Evolutionary conservation across 2,797 vertebrate genomes (phyloP), one percentile per base, ranked within the genome.

Genomic region (Euthynnus affinis): DNA sequence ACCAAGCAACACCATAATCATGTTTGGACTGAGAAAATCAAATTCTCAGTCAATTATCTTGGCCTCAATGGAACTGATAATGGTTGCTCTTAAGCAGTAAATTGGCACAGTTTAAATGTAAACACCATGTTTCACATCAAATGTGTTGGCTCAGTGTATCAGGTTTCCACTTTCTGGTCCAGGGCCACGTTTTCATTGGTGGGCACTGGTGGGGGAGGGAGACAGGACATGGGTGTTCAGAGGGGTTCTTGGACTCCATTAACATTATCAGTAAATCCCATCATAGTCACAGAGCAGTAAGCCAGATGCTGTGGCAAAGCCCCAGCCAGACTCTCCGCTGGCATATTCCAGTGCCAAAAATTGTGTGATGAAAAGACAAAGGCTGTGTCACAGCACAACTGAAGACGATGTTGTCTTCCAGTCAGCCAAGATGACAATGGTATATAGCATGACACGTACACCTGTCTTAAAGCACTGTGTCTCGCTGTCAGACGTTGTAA

Each of bases 11-110:
- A 82, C 80, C 71, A 79, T 89, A 87, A 93, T 94, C 88, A 92
- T 90, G 92, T 94, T 94, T 89, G 87, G 84, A 81, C 89, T 74
- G 85, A 88, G 86, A 91, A 94, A 94, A 95, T 94, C 91, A 77
- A 91, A 93, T 93, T 89, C 85, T 87, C 79, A 87, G 87, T 93
- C 92, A 94, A 91, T 95, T 93, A 92, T 94, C 83, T 88, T 76
- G 82, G 86, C 84, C 89, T 93, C 88, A 80, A 72, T 84, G 80
- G 85, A 90, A 88, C 83, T 89, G 90, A 91, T 93, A 93, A 91
- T 81, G 77, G 87, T 87, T 82, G 88, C 86, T 91, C 89, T 92
- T 93, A 93, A 90, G 88, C 84, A 89, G 82, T 71, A 87, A 91
- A 93, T 90, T 94, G 93, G 91, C 93, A 93, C 56, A n/a, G 57